phyloP scores from a whole-genome alignment of 2,888 invertebrate species.

The Pollenia amentaria region DNA sequence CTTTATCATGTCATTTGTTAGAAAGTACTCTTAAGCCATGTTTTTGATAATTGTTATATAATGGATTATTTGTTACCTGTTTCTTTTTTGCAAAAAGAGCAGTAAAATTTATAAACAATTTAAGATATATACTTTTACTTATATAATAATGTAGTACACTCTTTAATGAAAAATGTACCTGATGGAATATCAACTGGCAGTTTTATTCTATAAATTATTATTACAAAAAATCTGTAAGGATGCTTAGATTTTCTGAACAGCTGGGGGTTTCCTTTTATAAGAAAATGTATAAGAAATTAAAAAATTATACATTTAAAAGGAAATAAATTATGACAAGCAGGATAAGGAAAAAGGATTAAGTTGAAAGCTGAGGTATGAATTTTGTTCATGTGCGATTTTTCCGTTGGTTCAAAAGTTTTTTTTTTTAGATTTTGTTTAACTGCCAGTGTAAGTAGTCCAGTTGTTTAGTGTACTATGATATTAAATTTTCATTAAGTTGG shows the following conservation, averaged over 20 bases:
- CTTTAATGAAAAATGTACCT: constrained; percentile 29
- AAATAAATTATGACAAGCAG: constrained; percentile 43
- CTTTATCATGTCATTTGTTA: constrained; percentile 52
- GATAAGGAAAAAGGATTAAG: constrained; percentile 42
- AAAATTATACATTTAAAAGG: background rate
- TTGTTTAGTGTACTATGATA: background rate
- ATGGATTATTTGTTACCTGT: constrained; percentile 21
- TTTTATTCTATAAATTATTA: constrained; percentile 35
- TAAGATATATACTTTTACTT: background rate
- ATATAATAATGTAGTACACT: background rate
- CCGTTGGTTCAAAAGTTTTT: background rate
- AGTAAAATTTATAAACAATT: background rate
- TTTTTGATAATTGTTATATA: constrained; percentile 54
- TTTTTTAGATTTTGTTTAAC: constrained; percentile 9
- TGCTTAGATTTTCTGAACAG: background rate
- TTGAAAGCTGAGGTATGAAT: constrained; percentile 8
- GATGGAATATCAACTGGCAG: constrained; percentile 32
- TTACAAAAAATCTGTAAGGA: background rate
- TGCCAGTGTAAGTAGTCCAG: background rate
- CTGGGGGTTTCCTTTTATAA: background rate
- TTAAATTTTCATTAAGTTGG: constrained; percentile 28
- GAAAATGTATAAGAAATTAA: background rate
- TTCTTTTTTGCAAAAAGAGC: background rate
- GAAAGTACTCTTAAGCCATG: constrained; percentile 31
- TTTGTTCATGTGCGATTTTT: background rate